Conservation (phyloP, 2,888 invertebrate species). For the Troides oblongomaculatus region DNA sequence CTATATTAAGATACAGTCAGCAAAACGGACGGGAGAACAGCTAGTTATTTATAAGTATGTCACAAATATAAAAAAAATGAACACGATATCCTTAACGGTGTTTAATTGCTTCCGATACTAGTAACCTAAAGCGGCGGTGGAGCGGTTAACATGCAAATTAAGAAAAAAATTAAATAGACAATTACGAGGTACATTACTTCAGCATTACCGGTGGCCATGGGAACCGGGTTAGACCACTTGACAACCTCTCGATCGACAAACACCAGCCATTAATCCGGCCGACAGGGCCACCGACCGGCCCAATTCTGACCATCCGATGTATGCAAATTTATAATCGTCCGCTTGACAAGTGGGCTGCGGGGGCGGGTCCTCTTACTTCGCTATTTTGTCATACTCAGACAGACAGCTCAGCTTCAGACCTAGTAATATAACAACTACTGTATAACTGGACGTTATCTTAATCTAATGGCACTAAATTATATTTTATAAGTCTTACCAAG, state of each 20-base stretch:
- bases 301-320: constrained; percentile 32
- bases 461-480: not conserved
- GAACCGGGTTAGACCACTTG: constrained; percentile 15
- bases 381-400: constrained; percentile 23
- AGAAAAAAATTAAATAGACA: constrained; percentile 14
- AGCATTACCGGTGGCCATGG: constrained; percentile 1
- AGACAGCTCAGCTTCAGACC: constrained; percentile 12
- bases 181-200: constrained; percentile 12
- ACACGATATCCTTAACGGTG: not conserved
- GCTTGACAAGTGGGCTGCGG: constrained; percentile 35
- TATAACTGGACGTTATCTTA: not conserved
- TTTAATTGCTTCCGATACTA: not conserved
- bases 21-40: no score
- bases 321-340: constrained; percentile 36
- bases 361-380: constrained; percentile 13
- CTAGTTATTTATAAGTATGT: not conserved
- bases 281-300: constrained; percentile 35
- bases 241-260: constrained; percentile 11
- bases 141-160: constrained; percentile 2
- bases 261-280: constrained; percentile 33
- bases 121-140: not conserved
- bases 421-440: not conserved
- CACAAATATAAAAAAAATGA: not conserved
- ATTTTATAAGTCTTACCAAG: not conserved
- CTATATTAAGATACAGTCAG: no score